A percentile compares a stretch with the other conserved stretches of the same genome.
These are phyloP conservation scores for Meteorus cinctellus DNA, from an alignment of 2,888 invertebrate species.

Conservation along the genomic window DNA sequence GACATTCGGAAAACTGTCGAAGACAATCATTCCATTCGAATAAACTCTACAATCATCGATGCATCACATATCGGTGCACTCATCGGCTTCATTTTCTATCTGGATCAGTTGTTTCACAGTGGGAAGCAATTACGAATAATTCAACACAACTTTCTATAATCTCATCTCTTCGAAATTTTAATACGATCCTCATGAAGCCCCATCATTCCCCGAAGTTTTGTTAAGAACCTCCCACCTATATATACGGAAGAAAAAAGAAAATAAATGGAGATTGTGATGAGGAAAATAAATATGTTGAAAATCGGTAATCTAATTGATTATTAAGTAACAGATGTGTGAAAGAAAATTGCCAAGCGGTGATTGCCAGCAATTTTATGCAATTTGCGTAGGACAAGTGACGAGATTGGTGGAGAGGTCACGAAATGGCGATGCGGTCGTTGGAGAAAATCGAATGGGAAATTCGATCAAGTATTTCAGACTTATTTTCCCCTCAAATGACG, in stretches of 20 bases:
- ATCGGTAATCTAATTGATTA: conserved; percentile 18
- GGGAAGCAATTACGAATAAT: too few relatives aligned
- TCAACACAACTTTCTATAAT: too few relatives aligned
- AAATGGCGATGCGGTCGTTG: conserved; percentile 28
- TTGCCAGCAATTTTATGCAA: conserved; percentile 39
- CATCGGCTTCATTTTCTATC: too few relatives aligned
- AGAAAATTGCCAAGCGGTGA: conserved; percentile 26
- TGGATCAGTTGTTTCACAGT: too few relatives aligned
- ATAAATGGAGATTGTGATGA: background rate
- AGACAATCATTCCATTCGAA: too few relatives aligned
- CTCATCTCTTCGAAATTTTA: too few relatives aligned
- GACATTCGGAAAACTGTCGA: too few relatives aligned
- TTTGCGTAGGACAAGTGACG: conserved; percentile 33
- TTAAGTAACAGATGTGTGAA: conserved; percentile 24
- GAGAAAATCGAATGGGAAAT: conserved; percentile 40
- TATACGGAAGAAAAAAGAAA: background rate
- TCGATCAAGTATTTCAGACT: conserved; percentile 9
- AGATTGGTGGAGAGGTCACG: conserved; percentile 27
- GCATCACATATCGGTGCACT: too few relatives aligned
- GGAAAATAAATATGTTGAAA: conserved; percentile 25
- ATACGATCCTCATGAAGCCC: too few relatives aligned
- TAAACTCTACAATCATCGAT: too few relatives aligned
- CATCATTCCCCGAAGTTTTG: too few relatives aligned
- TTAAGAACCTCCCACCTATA: too few relatives aligned
- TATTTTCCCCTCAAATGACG: background rate